phyloP scores from a whole-genome alignment of 2,888 invertebrate species.

The Rotaria sp. region DNA sequence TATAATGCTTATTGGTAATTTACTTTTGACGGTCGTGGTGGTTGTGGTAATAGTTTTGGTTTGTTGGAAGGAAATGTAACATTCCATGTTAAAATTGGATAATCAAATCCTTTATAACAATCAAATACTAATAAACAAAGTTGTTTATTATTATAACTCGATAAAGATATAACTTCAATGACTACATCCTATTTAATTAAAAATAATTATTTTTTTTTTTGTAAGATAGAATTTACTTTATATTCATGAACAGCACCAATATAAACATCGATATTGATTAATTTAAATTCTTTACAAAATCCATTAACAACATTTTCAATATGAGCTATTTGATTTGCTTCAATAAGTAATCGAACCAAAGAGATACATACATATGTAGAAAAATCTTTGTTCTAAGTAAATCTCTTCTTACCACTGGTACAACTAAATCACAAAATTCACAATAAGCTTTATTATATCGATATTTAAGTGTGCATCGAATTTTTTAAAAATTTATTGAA shows the following conservation, averaged over 20 bases:
- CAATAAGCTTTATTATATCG: neutral
- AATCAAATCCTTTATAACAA: neutral
- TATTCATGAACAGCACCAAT: conserved; percentile 21
- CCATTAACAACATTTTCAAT: neutral
- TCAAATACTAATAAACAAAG: neutral
- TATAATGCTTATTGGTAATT: neutral
- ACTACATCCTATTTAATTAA: neutral
- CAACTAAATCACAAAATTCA: conserved; percentile 19
- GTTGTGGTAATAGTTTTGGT: neutral
- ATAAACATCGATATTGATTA: neutral
- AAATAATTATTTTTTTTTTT: no score
- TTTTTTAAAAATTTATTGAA: neutral
- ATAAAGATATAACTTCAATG: neutral
- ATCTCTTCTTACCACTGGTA: conserved; percentile 2
- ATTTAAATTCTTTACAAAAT: conserved; percentile 6
- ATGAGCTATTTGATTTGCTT: neutral
- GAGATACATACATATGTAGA: no score
- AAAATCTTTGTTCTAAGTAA: no score
- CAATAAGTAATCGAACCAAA: neutral
- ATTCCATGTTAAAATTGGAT: neutral
- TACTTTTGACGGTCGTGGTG: neutral
- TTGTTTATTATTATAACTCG: neutral
- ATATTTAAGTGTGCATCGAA: neutral
- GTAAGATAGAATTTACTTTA: neutral
- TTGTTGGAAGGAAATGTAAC: neutral